Percentiles rank a stretch among this genome's conserved stretches.
phyloP scores from a whole-genome alignment of 2,797 vertebrate genomes.

The Sebastes iracundus region DNA sequence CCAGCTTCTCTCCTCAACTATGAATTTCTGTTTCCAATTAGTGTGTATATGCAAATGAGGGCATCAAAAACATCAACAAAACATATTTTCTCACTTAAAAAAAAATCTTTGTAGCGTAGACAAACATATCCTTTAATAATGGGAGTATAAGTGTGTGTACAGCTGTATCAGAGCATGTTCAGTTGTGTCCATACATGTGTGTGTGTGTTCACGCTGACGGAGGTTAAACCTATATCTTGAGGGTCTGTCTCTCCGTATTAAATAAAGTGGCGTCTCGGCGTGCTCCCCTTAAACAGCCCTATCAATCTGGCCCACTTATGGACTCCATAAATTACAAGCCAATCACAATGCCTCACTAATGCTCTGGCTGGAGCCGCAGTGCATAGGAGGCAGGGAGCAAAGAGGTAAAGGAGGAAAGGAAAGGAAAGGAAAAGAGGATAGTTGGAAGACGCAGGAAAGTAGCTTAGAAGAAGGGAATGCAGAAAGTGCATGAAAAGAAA shows the following conservation, averaged over 20 bases:
- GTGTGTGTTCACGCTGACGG: conserved; percentile 10
- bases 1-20: background rate
- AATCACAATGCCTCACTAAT: conserved; percentile 73
- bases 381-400: conserved; percentile 7
- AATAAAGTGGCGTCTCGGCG: conserved; percentile 81
- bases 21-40: background rate
- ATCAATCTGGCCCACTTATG: conserved; percentile 89
- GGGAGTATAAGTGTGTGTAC: background rate
- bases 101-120: background rate
- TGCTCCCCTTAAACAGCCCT: conserved; percentile 86
- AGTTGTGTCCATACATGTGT: background rate
- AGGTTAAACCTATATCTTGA: conserved; percentile 61
- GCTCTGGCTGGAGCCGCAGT: conserved; percentile 50
- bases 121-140: background rate
- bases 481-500: conserved; percentile 1
- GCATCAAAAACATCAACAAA: background rate
- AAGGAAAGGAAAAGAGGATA: background rate
- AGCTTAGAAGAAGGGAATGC: background rate
- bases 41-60: background rate
- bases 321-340: conserved; percentile 87
- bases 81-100: background rate
- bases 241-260: conserved; percentile 69
- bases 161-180: background rate
- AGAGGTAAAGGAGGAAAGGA: background rate
- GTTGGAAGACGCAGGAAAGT: background rate